phyloP scores from a whole-genome alignment of 1,140 invertebrate genomes.

The Pseudomyrmex gracilis region DNA sequence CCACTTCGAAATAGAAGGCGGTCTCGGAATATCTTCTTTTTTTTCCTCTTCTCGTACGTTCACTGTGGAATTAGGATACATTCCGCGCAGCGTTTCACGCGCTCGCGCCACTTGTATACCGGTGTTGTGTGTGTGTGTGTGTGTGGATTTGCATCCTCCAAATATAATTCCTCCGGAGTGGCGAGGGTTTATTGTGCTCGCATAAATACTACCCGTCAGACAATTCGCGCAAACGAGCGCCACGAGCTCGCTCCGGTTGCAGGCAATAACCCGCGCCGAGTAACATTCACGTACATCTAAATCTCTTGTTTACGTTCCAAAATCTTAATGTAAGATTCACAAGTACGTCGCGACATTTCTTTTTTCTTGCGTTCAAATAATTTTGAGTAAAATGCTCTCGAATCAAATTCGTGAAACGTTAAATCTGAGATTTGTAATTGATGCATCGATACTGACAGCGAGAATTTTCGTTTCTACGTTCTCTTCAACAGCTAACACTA shows the following conservation, averaged over 20 bases:
- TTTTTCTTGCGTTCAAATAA: too few relatives aligned
- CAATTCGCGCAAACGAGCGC: constrained; percentile 49
- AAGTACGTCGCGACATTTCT: neutral
- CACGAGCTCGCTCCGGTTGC: constrained; percentile 13
- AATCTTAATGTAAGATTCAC: constrained; percentile 54
- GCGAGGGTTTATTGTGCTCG: constrained; percentile 54
- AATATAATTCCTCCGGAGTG: constrained; percentile 47
- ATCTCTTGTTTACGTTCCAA: constrained; percentile 39
- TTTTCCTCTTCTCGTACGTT: constrained; percentile 24
- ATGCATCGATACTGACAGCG: too few relatives aligned
- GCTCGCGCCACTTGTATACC: neutral
- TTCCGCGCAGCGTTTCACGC: constrained; percentile 25
- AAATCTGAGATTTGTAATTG: too few relatives aligned
- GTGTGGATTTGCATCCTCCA: constrained; percentile 47
- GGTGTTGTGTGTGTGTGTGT: too few relatives aligned
- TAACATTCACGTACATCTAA: constrained; percentile 12
- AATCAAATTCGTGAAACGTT: too few relatives aligned
- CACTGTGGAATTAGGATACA: constrained; percentile 50
- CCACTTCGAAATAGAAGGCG: constrained; percentile 53
- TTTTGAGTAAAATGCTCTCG: too few relatives aligned
- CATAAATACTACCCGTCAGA: constrained; percentile 58
- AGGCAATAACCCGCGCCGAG: constrained; percentile 40
- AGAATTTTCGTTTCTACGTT: too few relatives aligned
- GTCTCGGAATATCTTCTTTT: constrained; percentile 60
- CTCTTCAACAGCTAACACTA: too few relatives aligned